A percentile compares a stretch with the other conserved stretches of the same genome.
phyloP scores from a whole-genome alignment of 1,140 invertebrate genomes.

The Holcopasites calliopsidis region DNA sequence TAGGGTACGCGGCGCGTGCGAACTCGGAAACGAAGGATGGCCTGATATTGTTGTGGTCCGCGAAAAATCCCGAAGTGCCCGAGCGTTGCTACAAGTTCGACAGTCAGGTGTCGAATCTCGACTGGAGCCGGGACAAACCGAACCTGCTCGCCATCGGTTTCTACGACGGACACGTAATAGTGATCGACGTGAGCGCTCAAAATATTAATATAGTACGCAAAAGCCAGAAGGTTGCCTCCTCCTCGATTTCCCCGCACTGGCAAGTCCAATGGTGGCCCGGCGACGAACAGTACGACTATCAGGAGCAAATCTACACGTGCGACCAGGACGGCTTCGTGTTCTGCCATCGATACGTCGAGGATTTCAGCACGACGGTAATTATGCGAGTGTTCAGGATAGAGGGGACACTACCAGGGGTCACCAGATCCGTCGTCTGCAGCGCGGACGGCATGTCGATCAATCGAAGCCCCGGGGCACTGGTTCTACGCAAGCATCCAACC shows the following conservation, averaged over 20 bases:
- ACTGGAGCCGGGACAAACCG: slow-evolving; percentile 85
- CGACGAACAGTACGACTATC: slow-evolving; percentile 57
- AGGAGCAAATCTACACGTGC: slow-evolving; percentile 70
- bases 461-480: slow-evolving; percentile 82
- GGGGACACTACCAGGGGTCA: slow-evolving; percentile 82
- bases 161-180: slow-evolving; percentile 87
- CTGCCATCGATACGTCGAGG: slow-evolving; percentile 70
- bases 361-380: slow-evolving; percentile 81
- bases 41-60: slow-evolving; percentile 88
- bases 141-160: slow-evolving; percentile 90
- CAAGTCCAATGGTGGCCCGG: slow-evolving; percentile 78
- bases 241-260: slow-evolving; percentile 85
- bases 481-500: slow-evolving; percentile 84
- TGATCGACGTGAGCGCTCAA: slow-evolving; percentile 85
- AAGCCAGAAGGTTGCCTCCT: slow-evolving; percentile 80
- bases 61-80: slow-evolving; percentile 92
- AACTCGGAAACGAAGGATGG: slow-evolving; percentile 81
- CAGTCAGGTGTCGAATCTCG: slow-evolving; percentile 85
- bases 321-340: slow-evolving; percentile 72
- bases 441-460: slow-evolving; percentile 79
- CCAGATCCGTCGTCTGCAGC: slow-evolving; percentile 50
- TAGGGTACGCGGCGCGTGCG: slow-evolving; percentile 84
- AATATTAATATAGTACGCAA: slow-evolving; percentile 78
- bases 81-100: slow-evolving; percentile 86
- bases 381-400: slow-evolving; percentile 84